These are phyloP conservation scores for Acanthopleura granulata DNA, from an alignment of 2,888 invertebrate species.

Conservation along the genomic window DNA sequence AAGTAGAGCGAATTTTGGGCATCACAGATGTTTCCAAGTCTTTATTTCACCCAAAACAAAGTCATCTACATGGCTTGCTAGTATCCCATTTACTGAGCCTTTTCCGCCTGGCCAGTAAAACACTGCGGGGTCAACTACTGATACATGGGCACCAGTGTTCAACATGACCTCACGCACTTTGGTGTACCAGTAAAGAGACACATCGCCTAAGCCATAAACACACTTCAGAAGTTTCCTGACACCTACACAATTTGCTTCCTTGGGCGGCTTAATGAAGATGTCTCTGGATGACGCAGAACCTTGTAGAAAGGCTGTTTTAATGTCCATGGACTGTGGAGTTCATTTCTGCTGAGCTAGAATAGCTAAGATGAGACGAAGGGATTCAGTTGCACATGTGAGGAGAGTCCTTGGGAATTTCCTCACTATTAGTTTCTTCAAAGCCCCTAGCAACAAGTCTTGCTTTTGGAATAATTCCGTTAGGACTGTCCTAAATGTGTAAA, in stretches of 20 bases:
- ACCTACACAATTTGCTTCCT: neutral
- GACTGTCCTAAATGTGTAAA: conserved; percentile 22
- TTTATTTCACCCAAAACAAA: neutral
- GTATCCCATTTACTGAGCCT: neutral
- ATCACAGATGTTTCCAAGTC: neutral
- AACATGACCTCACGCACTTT: neutral
- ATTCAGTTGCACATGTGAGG: conserved; percentile 22
- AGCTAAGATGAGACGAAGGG: conserved; percentile 19
- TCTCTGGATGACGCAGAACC: conserved; percentile 13
- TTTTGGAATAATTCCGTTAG: conserved; percentile 18
- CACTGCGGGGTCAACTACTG: conserved; percentile 2
- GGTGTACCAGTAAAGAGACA: neutral
- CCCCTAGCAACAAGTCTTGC: conserved; percentile 25
- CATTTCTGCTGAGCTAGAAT: conserved; percentile 26
- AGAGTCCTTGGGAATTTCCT: conserved; percentile 21
- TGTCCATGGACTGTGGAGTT: conserved; percentile 25
- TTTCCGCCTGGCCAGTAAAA: conserved; percentile 5
- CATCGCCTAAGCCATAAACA: conserved; percentile 14
- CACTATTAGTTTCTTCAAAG: too few relatives aligned
- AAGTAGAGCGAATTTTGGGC: neutral
- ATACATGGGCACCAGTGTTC: neutral
- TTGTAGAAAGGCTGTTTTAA: conserved; percentile 24
- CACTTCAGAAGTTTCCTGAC: neutral
- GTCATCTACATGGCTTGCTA: conserved; percentile 15
- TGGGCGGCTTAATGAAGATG: neutral